These are phyloP conservation scores for Aphidius gifuensis DNA, from an alignment of 1,140 invertebrate genomes.

Conservation along the genomic window DNA sequence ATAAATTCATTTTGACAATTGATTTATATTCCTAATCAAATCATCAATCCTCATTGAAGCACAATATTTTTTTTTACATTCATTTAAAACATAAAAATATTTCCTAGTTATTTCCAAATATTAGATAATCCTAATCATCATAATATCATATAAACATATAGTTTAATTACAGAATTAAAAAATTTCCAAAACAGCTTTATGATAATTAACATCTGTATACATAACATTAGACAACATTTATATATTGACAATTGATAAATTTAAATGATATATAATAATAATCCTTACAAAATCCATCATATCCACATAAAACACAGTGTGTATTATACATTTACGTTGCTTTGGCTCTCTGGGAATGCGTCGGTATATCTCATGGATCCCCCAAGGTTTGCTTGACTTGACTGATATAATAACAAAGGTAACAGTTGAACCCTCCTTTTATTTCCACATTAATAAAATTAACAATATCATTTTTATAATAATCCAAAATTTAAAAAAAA, in stretches of 20 bases:
- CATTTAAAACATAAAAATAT: too few species aligned
- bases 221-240: too few species aligned
- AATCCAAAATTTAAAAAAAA: conserved; percentile 13
- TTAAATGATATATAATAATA: too few species aligned
- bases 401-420: conserved; percentile 53
- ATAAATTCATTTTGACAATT: background rate
- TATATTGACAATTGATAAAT: too few species aligned
- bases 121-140: too few species aligned
- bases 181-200: too few species aligned
- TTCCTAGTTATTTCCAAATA: too few species aligned
- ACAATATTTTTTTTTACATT: conserved; percentile 3
- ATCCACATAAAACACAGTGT: conserved; percentile 44
- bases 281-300: too few species aligned
- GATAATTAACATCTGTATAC: too few species aligned
- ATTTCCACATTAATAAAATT: conserved; percentile 33
- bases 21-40: background rate
- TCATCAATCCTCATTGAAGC: conserved; percentile 2
- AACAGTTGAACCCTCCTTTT: conserved; percentile 56
- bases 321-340: conserved; percentile 58
- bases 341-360: conserved; percentile 62
- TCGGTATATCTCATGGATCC: conserved; percentile 57
- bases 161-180: too few species aligned
- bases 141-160: too few species aligned
- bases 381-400: conserved; percentile 59
- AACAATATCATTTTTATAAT: background rate